Evolutionary conservation across 2,113 vertebrate species (phyloP), one percentile per base, ranked within the genome.

Genomic region (Lepus timidus): DNA sequence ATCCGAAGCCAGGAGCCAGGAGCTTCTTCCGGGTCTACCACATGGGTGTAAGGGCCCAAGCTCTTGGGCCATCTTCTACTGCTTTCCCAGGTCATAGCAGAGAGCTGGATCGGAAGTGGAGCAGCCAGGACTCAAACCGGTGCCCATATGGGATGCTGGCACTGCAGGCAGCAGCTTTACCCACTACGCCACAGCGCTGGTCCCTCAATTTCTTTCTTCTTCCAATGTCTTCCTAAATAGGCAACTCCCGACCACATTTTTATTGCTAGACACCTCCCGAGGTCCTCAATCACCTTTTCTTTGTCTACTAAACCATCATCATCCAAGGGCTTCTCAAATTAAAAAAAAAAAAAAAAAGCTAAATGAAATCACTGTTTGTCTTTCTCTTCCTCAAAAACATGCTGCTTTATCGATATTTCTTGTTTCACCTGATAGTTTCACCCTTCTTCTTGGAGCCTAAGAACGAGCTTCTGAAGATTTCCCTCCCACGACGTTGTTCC

Each of bases 371-470:
- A 65, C 6, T 52, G 14, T 71, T 70, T 33, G 9, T 49, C 9
- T 71, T 68, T 85, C 58, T 88, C 6, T 31, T 36, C 88, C 74
- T 85, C 78, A 94, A 75, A 88, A 90, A 19, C 4, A 51, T 29
- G 17, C 29, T 86, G 25, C 16, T 61, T 62, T 79, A 44, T 70
- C 51, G 1, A 20, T 44, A 39, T 44, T 44, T 90, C 29, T 75
- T 52, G 25, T 16, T 68, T 73, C 9, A n/a, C 31, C 33, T 93
- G 16, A 58, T 44, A n/a, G 8, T n/a, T 22, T 1, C 11, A 31
- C 3, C 39, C 49, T 67, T 83, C 17, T 49, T n/a, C 17, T 31
- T 62, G 9, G 36, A n/a, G 4, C 27, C 58, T 65, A 76, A 79
- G 71, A 68, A 19, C 91, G 78, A 86, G 27, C 51, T 49, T 89